Conservation (phyloP, 2,113 vertebrate genomes). For the Nannospalax galili region DNA sequence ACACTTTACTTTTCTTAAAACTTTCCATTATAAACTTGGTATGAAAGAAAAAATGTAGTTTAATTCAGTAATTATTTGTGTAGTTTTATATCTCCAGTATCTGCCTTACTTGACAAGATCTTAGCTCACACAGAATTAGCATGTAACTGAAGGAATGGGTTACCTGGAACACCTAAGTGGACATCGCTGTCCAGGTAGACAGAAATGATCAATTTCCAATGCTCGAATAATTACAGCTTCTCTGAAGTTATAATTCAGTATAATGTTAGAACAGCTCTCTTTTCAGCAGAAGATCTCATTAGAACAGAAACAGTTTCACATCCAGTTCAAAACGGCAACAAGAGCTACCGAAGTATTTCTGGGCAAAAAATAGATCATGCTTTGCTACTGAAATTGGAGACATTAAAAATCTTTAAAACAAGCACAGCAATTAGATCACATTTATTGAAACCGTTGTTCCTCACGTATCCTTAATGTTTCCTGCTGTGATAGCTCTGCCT, state of each 20-base stretch:
- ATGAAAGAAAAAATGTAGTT: conserved; percentile 3
- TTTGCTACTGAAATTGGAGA: background rate
- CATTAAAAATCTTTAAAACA: background rate
- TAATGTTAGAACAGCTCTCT: background rate
- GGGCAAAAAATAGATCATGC: background rate
- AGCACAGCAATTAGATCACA: background rate
- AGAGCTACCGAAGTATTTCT: background rate
- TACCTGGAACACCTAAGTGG: background rate
- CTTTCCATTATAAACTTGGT: background rate
- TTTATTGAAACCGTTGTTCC: background rate
- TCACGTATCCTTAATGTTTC: background rate
- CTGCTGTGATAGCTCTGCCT: background rate
- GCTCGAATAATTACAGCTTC: background rate
- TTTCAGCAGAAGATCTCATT: background rate
- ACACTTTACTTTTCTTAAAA: background rate
- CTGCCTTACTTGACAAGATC: background rate
- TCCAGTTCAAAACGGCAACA: background rate
- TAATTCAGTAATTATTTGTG: background rate
- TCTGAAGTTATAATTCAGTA: background rate
- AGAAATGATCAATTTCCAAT: background rate
- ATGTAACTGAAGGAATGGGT: background rate
- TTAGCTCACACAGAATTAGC: background rate
- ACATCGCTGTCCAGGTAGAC: background rate
- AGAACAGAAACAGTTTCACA: background rate
- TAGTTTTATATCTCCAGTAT: background rate